phyloP scores from a whole-genome alignment of 2,888 invertebrate genomes.

The Lobophora halterata region DNA sequence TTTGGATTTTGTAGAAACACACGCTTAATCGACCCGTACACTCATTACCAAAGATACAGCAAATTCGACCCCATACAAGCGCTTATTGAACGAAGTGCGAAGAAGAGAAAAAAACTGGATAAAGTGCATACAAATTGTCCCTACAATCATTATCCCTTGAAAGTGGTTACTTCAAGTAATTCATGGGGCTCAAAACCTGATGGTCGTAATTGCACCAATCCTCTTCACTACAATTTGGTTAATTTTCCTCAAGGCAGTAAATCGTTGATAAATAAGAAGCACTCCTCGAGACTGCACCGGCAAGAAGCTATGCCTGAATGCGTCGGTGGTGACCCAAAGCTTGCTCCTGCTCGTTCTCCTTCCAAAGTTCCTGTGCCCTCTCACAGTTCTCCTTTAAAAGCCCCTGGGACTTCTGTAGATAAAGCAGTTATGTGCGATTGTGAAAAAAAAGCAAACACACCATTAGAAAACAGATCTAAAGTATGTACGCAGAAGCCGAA shows the following conservation, averaged over 20 bases:
- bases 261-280: constrained; percentile 1
- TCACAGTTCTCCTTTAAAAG: no score
- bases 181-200: neutral
- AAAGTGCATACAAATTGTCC: constrained; percentile 1
- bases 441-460: no score
- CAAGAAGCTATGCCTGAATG: neutral
- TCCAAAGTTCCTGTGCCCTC: no score
- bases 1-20: constrained; percentile 33
- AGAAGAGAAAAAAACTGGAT: constrained; percentile 3
- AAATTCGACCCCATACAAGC: constrained; percentile 21
- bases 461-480: no score
- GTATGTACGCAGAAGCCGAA: no score
- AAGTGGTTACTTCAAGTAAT: constrained; percentile 9
- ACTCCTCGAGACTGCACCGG: neutral
- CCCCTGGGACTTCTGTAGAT: no score
- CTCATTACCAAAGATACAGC: constrained; percentile 21
- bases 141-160: constrained; percentile 4
- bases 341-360: no score
- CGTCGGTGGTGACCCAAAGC: no score
- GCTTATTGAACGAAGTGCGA: constrained; percentile 8
- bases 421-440: no score
- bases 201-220: neutral
- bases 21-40: constrained; percentile 14
- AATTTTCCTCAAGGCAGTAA: constrained; percentile 10
- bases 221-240: constrained; percentile 17